phyloP scores from a whole-genome alignment of 2,113 vertebrate genomes.

The Melanotaenia duboulayi region DNA sequence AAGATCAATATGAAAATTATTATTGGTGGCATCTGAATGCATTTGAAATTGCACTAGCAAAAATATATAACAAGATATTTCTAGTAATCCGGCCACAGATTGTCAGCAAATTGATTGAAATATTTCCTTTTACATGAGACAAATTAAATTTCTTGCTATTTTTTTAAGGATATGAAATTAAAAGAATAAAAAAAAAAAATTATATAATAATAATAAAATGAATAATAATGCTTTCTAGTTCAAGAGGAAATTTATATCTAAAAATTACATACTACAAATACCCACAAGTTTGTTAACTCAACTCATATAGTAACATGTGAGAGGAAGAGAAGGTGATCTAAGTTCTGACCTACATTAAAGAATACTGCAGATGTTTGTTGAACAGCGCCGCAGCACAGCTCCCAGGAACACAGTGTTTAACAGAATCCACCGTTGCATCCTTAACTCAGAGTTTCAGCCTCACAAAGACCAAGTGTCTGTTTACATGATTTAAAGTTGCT shows the following conservation, averaged over 20 bases:
- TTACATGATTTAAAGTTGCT: slow-evolving; percentile 2
- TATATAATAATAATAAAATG: not conserved
- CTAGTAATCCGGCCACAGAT: slow-evolving; percentile 54
- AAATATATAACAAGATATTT: slow-evolving; percentile 13
- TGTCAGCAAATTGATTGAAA: slow-evolving; percentile 44
- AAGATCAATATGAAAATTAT: not conserved
- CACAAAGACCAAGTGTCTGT: not conserved
- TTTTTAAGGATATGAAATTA: not conserved
- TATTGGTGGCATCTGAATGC: slow-evolving; percentile 2
- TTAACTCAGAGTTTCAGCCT: slow-evolving; percentile 17
- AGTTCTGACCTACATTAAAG: slow-evolving; percentile 59
- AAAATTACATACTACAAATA: too few relatives aligned
- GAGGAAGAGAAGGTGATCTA: slow-evolving; percentile 13
- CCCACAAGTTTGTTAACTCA: not conserved
- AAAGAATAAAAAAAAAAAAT: not conserved
- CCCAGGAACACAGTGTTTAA: slow-evolving; percentile 18
- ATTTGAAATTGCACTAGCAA: slow-evolving; percentile 8
- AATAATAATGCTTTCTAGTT: not conserved
- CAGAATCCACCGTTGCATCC: not conserved
- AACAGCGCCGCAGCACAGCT: slow-evolving; percentile 52
- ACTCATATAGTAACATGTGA: not conserved
- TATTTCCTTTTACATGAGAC: slow-evolving; percentile 34
- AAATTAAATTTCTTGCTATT: slow-evolving; percentile 9
- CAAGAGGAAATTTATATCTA: not conserved
- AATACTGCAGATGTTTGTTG: slow-evolving; percentile 58